These are phyloP conservation scores for Spondyliosoma cantharus DNA, from an alignment of 2,797 vertebrate species.

Conservation along the genomic window DNA sequence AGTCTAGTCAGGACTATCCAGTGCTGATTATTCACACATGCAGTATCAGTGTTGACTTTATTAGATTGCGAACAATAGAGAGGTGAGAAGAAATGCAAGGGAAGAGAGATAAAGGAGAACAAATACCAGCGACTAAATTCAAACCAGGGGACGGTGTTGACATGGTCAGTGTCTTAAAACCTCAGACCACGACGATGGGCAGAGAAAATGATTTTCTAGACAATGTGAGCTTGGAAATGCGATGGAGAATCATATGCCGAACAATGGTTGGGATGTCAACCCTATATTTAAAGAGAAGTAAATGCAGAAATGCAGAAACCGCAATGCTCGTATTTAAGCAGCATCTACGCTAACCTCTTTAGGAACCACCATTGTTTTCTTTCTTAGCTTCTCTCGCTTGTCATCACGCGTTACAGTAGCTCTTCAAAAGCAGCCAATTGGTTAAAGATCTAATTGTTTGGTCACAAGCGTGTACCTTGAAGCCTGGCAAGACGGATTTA, in stretches of 20 bases:
- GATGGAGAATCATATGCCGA: background rate
- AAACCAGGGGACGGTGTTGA: accelerated
- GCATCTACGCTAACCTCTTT: too few species aligned
- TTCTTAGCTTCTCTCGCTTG: too few species aligned
- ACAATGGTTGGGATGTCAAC: too few species aligned
- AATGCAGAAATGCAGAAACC: too few species aligned
- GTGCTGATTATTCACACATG: background rate
- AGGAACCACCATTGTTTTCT: too few species aligned
- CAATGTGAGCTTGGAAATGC: background rate
- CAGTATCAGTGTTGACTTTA: background rate
- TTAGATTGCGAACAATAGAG: background rate
- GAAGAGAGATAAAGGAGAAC: background rate
- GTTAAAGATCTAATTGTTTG: too few species aligned
- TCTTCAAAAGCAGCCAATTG: too few species aligned
- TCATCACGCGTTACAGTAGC: too few species aligned
- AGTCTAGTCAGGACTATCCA: background rate
- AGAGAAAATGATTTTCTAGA: background rate
- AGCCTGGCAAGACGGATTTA: too few species aligned
- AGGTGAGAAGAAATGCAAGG: background rate
- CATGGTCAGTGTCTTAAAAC: background rate
- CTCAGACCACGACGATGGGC: background rate
- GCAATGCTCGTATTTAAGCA: too few species aligned
- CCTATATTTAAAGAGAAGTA: too few species aligned
- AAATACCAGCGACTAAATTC: background rate
- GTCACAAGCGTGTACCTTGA: too few species aligned